phyloP scores from a whole-genome alignment of 2,888 invertebrate species.

The Euclidia mi region DNA sequence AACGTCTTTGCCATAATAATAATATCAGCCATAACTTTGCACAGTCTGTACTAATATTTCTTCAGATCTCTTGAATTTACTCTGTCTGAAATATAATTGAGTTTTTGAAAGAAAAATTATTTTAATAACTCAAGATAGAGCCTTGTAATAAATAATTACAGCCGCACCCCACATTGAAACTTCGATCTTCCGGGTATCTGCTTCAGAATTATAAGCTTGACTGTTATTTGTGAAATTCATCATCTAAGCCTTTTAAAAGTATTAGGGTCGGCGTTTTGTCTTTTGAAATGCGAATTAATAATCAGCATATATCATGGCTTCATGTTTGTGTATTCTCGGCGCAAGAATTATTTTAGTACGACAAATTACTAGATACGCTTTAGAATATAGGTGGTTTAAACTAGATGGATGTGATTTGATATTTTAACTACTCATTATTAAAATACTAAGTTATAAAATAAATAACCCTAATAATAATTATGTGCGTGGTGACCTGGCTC shows the following conservation, averaged over 20 bases:
- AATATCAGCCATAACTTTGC: no score
- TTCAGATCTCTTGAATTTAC: not conserved
- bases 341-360: no score
- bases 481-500: no score
- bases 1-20: no score
- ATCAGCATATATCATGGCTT: not conserved
- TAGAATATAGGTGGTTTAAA: no score
- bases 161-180: not conserved
- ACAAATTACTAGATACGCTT: no score
- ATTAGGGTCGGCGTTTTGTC: not conserved
- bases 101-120: conserved; percentile 10
- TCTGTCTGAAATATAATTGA: conserved; percentile 11
- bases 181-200: conserved; percentile 4
- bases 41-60: conserved; percentile 1
- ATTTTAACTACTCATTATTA: no score
- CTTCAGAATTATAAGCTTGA: conserved; percentile 2
- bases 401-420: no score
- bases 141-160: conserved; percentile 8
- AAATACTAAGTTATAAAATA: no score
- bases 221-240: conserved; percentile 8
- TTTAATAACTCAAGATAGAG: conserved; percentile 14
- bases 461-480: no score
- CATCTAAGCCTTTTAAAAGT: not conserved
- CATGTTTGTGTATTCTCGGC: no score
- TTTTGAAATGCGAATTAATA: not conserved